Conservation (phyloP, 2,888 invertebrate genomes). For the Caenorhabditis imperialis region DNA sequence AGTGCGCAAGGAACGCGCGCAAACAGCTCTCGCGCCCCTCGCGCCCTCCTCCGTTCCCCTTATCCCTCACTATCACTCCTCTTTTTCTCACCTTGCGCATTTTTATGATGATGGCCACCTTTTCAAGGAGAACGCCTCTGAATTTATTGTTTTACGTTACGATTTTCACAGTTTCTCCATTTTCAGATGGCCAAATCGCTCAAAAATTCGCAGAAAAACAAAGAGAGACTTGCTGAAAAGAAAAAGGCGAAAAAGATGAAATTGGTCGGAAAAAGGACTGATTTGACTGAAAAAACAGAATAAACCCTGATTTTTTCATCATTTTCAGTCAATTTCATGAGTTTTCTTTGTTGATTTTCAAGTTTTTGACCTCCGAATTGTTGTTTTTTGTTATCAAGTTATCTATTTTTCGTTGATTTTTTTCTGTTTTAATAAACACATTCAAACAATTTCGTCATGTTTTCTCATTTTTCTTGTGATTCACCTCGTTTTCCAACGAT, state of each 20-base stretch:
- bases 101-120: too few relatives aligned
- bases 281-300: slow-evolving; percentile 1
- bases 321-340: background rate
- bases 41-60: too few relatives aligned
- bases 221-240: slow-evolving; percentile 18
- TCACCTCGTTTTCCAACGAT: background rate
- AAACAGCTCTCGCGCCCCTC: too few relatives aligned
- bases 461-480: background rate
- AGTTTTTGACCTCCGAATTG: background rate
- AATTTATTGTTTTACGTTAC: too few relatives aligned
- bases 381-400: slow-evolving; percentile 5
- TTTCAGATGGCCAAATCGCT: slow-evolving; percentile 43
- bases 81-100: too few relatives aligned
- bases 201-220: slow-evolving; percentile 34
- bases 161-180: too few relatives aligned
- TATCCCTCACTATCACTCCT: too few relatives aligned
- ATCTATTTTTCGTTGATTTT: slow-evolving; percentile 3
- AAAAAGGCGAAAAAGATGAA: slow-evolving; percentile 9
- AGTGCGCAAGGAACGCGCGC: too few relatives aligned
- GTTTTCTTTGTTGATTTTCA: background rate
- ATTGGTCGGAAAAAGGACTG: background rate
- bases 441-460: background rate
- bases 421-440: background rate
- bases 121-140: too few relatives aligned
- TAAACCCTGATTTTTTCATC: background rate